phyloP scores from a whole-genome alignment of 2,888 invertebrate species.

The Drosophila neonasuta region DNA sequence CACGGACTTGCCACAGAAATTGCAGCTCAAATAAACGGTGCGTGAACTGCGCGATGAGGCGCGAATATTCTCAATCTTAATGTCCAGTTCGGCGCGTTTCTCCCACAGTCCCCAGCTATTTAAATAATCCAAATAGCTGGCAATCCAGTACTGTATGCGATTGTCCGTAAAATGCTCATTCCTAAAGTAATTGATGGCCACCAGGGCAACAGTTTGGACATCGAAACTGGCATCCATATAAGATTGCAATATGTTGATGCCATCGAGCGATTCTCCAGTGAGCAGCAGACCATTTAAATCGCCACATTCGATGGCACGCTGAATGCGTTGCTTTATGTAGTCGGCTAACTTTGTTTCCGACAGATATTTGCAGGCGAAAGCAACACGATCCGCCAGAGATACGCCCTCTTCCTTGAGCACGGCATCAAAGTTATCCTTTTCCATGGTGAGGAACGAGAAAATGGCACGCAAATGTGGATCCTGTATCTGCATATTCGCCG shows the following conservation, averaged over 20 bases:
- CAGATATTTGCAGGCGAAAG: constrained; percentile 94
- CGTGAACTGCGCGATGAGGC: constrained; percentile 85
- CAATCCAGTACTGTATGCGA: constrained; percentile 87
- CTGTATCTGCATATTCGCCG: constrained; percentile 89
- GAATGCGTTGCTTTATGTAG: constrained; percentile 88
- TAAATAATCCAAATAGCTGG: constrained; percentile 91
- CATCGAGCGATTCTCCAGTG: constrained; percentile 90
- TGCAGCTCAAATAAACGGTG: constrained; percentile 93
- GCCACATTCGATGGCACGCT: constrained; percentile 88
- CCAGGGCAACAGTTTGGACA: constrained; percentile 93
- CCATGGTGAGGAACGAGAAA: constrained; percentile 94
- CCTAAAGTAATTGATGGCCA: constrained; percentile 90
- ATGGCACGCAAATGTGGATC: constrained; percentile 95
- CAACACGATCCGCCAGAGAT: constrained; percentile 93
- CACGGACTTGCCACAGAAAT: constrained; percentile 97
- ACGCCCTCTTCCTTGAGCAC: constrained; percentile 93
- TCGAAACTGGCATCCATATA: constrained; percentile 94
- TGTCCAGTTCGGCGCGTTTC: constrained; percentile 94
- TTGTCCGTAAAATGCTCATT: constrained; percentile 86
- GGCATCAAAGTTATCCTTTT: constrained; percentile 88
- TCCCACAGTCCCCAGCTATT: constrained; percentile 96
- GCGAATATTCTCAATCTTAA: constrained; percentile 85
- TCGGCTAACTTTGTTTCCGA: constrained; percentile 90
- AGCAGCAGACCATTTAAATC: constrained; percentile 93
- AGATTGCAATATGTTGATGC: constrained; percentile 86